phyloP scores from a whole-genome alignment of 2,113 vertebrate species.

The Entomyzon cyanotis region DNA sequence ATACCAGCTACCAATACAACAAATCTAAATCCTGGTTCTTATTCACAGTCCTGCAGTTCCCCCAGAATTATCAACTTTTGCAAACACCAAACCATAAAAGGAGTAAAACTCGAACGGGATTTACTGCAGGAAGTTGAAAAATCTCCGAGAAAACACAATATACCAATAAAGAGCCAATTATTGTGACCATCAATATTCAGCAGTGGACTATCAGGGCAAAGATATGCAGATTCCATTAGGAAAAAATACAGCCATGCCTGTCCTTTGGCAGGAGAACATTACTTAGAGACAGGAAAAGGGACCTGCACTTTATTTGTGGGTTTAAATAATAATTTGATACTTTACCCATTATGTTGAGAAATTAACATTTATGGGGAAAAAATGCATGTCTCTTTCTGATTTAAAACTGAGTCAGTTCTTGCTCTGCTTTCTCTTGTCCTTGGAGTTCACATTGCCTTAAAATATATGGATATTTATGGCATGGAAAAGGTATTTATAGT shows the following conservation, averaged over 20 bases:
- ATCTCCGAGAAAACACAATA: not conserved
- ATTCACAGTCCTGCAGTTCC: not conserved
- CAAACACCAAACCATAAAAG: not conserved
- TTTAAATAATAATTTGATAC: slow-evolving; percentile 12
- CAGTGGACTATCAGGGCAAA: not conserved
- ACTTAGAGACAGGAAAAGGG: not conserved
- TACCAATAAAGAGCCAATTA: slow-evolving; percentile 49
- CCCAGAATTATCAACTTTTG: not conserved
- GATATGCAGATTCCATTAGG: slow-evolving; percentile 35
- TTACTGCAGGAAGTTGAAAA: not conserved
- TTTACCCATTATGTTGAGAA: not conserved
- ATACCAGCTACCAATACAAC: not conserved
- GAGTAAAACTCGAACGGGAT: not conserved
- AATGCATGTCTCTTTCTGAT: not conserved
- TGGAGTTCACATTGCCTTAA: not conserved
- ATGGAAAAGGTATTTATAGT: not conserved
- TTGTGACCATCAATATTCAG: slow-evolving; percentile 11
- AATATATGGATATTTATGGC: not conserved
- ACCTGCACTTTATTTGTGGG: not conserved
- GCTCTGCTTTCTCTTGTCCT: not conserved
- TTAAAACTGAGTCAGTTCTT: not conserved
- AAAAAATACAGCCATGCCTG: not conserved
- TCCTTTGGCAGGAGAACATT: slow-evolving; percentile 2
- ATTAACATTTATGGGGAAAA: not conserved
- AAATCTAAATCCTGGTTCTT: not conserved